These are phyloP conservation scores for Hystrix brachyura DNA, from an alignment of 2,113 vertebrate species.

Conservation along the genomic window DNA sequence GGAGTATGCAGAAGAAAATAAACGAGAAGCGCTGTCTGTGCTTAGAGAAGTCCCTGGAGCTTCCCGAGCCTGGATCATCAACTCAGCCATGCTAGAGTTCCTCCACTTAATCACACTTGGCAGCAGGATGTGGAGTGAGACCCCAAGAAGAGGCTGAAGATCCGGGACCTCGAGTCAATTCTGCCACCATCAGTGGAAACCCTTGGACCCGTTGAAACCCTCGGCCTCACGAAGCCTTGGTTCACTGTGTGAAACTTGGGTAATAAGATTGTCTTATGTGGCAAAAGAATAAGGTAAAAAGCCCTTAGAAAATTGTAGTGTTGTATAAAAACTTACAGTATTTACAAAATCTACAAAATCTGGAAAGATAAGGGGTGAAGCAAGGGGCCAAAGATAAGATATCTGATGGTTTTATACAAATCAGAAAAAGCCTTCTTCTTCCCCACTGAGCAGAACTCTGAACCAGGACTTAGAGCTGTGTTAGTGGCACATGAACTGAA, in stretches of 20 bases:
- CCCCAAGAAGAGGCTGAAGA: neutral
- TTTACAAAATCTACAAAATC: neutral
- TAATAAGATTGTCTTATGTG: neutral
- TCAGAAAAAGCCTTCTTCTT: neutral
- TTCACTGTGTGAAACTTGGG: neutral
- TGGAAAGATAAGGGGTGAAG: neutral
- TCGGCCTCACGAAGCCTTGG: neutral
- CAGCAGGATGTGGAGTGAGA: neutral
- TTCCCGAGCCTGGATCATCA: neutral
- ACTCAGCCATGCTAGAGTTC: neutral
- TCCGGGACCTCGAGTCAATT: neutral
- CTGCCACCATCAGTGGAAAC: neutral
- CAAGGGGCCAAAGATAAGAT: neutral
- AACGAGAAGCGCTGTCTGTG: neutral
- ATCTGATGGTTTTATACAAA: neutral
- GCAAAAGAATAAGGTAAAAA: neutral
- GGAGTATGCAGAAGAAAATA: neutral
- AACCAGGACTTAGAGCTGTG: neutral
- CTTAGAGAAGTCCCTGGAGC: neutral
- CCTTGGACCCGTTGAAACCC: too few species aligned
- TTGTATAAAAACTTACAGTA: neutral
- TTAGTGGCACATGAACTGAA: neutral
- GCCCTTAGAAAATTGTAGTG: neutral
- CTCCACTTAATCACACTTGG: neutral
- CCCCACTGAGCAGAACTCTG: neutral